Percentiles rank a stretch among this genome's conserved stretches.
Conservation (phyloP, 2,888 invertebrate genomes). For the Sesamia inferens region DNA sequence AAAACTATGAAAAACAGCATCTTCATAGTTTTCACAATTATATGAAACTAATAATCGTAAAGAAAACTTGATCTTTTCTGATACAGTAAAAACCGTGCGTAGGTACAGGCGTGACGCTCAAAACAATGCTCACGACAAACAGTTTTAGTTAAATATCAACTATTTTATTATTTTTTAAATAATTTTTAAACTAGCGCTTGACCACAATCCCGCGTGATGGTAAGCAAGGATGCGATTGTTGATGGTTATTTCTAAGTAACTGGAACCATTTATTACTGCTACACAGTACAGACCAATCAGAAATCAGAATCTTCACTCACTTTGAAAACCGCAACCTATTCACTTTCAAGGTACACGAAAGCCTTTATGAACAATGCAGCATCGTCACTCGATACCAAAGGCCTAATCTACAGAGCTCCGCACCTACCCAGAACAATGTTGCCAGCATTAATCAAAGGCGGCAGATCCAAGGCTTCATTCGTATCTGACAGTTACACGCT, state of each 20-base stretch:
- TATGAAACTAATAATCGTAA: not conserved
- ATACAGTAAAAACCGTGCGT: not conserved
- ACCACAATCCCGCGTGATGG: no score
- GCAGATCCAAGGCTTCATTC: slow-evolving; percentile 51
- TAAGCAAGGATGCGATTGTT: no score
- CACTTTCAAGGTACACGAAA: slow-evolving; percentile 10
- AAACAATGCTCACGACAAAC: not conserved
- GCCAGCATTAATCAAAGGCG: slow-evolving; percentile 52
- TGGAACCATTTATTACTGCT: not conserved
- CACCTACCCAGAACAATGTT: slow-evolving; percentile 42
- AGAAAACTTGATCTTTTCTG: not conserved
- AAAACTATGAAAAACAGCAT: no score
- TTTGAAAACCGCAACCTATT: slow-evolving; percentile 11
- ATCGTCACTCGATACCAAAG: slow-evolving; percentile 40
- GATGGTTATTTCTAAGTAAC: not conserved
- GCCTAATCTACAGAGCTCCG: slow-evolving; percentile 48
- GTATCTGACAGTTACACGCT: slow-evolving; percentile 60
- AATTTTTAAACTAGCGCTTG: no score
- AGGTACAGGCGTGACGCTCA: not conserved
- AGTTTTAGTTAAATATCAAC: not conserved
- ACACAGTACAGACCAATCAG: not conserved
- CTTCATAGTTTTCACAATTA: not conserved
- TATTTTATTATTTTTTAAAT: no score
- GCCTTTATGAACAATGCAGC: slow-evolving; percentile 35
- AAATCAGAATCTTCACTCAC: not conserved